Conservation (phyloP, 2,888 invertebrate species). For the Drosophila glabriapex region DNA sequence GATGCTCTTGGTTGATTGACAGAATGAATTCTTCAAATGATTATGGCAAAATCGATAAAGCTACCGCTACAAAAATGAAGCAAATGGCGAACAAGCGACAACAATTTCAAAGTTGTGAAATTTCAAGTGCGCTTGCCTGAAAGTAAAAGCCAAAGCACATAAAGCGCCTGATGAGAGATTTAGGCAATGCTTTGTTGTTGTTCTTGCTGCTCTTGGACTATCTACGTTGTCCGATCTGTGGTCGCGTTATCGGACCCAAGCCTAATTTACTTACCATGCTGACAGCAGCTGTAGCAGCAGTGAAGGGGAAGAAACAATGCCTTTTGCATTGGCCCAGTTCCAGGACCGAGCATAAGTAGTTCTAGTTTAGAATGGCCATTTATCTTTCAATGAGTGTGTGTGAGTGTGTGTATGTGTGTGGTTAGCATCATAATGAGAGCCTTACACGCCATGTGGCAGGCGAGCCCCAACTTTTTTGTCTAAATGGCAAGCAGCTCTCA, state of each 20-base stretch:
- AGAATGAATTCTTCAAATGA: slow-evolving; percentile 36
- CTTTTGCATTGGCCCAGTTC: slow-evolving; percentile 72
- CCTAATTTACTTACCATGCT: slow-evolving; percentile 21
- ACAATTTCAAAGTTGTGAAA: slow-evolving; percentile 21
- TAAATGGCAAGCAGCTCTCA: slow-evolving; percentile 39
- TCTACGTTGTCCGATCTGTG: slow-evolving; percentile 52
- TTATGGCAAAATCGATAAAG: slow-evolving; percentile 58
- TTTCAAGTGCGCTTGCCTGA: slow-evolving; percentile 21
- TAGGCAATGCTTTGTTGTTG: slow-evolving; percentile 25
- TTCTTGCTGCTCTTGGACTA: slow-evolving; percentile 11
- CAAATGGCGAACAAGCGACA: not conserved
- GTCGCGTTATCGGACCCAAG: slow-evolving; percentile 34
- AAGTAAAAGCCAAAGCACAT: slow-evolving; percentile 20
- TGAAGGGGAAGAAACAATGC: slow-evolving; percentile 59
- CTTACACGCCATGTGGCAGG: slow-evolving; percentile 75
- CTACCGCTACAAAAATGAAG: slow-evolving; percentile 14
- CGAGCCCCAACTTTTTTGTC: slow-evolving; percentile 6
- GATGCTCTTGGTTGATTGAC: slow-evolving; percentile 40
- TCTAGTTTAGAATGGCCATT: slow-evolving; percentile 64
- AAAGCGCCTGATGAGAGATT: slow-evolving; percentile 28
- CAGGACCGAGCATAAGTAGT: slow-evolving; percentile 51
- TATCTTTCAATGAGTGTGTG: slow-evolving; percentile 40
- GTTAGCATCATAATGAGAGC: slow-evolving; percentile 70
- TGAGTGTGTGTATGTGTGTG: slow-evolving; percentile 24
- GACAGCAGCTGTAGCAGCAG: not conserved